These are phyloP conservation scores for Microctonus aethiopoides DNA, from an alignment of 2,888 invertebrate species.

Conservation along the genomic window DNA sequence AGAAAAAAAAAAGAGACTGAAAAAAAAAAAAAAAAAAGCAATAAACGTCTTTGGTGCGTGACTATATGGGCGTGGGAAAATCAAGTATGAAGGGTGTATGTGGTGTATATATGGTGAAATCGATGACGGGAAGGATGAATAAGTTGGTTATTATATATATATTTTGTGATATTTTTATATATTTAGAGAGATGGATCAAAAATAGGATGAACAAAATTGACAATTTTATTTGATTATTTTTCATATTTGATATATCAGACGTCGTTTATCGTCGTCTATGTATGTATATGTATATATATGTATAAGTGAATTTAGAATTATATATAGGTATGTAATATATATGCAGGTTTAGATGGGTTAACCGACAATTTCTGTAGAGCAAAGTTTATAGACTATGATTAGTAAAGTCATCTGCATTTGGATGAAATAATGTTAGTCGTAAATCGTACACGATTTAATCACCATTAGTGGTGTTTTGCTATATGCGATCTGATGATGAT, in stretches of 20 bases:
- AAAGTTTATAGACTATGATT: slow-evolving; percentile 20
- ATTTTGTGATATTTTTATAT: not conserved
- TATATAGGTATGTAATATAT: not conserved
- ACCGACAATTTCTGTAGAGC: not conserved
- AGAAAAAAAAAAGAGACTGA: not conserved
- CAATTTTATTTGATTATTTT: not conserved
- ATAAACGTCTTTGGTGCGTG: slow-evolving; percentile 34
- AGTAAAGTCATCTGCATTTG: slow-evolving; percentile 33
- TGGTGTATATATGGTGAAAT: slow-evolving; percentile 18
- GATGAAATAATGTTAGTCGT: slow-evolving; percentile 32
- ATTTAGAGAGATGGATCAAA: not conserved
- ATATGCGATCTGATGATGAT: not conserved
- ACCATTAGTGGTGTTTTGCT: slow-evolving; percentile 28
- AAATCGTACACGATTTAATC: slow-evolving; percentile 34
- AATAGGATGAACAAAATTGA: not conserved
- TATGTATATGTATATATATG: too few relatives aligned
- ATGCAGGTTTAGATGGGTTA: not conserved
- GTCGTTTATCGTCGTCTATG: too few relatives aligned
- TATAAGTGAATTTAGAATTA: too few relatives aligned
- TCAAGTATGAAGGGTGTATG: slow-evolving; percentile 24
- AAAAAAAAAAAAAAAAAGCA: slow-evolving; percentile 1
- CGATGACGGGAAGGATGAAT: slow-evolving; percentile 21
- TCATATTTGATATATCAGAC: not conserved
- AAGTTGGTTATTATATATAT: not conserved
- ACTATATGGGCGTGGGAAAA: slow-evolving; percentile 35